Evolutionary conservation across 2,888 invertebrate species (phyloP), one percentile per base, ranked within the genome.

Genomic region (Drosophila siamana): DNA sequence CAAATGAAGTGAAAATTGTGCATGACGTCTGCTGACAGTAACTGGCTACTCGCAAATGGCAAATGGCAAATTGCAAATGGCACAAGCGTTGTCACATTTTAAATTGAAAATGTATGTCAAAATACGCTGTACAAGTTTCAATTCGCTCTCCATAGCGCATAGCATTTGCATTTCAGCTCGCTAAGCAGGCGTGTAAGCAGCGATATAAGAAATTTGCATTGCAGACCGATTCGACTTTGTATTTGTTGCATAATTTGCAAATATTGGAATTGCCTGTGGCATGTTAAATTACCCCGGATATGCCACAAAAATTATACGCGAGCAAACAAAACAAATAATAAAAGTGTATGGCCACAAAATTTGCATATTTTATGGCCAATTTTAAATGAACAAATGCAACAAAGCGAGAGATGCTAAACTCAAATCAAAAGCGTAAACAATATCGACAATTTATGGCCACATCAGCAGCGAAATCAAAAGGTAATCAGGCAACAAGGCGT

Each of bases 61-160:
- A 59, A 61, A 68, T 60, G 36, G 59, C 36, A 47, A 71, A 69
- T 67, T 62, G 38, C 50, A 24, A 57, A 69, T 44, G 46, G 44
- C 73, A 62, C 22, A 40, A 51, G 30, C 16, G 50, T 41, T 80
- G 79, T 85, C 84, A 86, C 69, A 63, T 81, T 86, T 86, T 52
- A 88, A 86, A 88, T 81, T 88, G 86, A 79, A 86, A 88, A 77
- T 71, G 84, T 84, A 76, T 84, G 71, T 79, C 79, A 84, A 54
- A 70, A 61, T 28, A 61, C 50, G 11, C 11, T 38, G 15, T 38
- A 38, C 36, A 38, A 13, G 15, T 38, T 61, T 40, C 40, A 47
- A 40, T 67, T 67, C 44, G 43, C 36, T 55, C 41, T 47, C 26
- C 50, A 61, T 55, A 48, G 56, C 51, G 48, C 67, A 22, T 40